phyloP scores from a whole-genome alignment of 2,888 invertebrate genomes.

The Petrolisthes manimaculis region DNA sequence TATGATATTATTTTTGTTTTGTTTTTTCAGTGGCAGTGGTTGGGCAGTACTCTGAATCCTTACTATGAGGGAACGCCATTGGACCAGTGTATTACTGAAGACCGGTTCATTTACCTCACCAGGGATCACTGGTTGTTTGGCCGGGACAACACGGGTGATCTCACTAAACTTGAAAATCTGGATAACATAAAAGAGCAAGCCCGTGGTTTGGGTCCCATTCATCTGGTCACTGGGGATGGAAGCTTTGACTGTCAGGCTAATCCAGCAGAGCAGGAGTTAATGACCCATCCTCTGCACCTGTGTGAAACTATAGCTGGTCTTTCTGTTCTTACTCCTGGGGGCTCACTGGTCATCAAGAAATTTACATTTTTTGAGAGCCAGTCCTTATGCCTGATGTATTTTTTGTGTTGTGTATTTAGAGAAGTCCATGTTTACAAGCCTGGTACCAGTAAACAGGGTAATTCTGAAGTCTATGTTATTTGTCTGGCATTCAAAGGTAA shows the following conservation, averaged over 20 bases:
- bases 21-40: constrained; percentile 84
- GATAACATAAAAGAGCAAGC: constrained; percentile 4
- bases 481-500: constrained; percentile 77
- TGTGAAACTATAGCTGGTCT: constrained; percentile 87
- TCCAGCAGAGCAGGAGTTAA: constrained; percentile 88
- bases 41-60: constrained; percentile 89
- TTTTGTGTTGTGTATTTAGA: constrained; percentile 82
- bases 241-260: constrained; percentile 85
- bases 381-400: constrained; percentile 83
- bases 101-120: constrained; percentile 85
- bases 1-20: background rate
- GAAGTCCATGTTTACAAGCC: constrained; percentile 86
- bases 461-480: constrained; percentile 91
- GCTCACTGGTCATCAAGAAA: constrained; percentile 86
- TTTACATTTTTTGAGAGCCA: constrained; percentile 90
- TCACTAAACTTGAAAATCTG: constrained; percentile 74
- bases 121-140: constrained; percentile 89
- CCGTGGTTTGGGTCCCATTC: constrained; percentile 73
- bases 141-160: constrained; percentile 85
- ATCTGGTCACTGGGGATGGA: constrained; percentile 87
- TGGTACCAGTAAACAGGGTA: constrained; percentile 92
- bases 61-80: constrained; percentile 88
- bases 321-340: constrained; percentile 79
- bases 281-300: constrained; percentile 83
- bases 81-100: constrained; percentile 84